Conservation (phyloP, 2,113 vertebrate genomes). For the Plecturocebus donacophilus region DNA sequence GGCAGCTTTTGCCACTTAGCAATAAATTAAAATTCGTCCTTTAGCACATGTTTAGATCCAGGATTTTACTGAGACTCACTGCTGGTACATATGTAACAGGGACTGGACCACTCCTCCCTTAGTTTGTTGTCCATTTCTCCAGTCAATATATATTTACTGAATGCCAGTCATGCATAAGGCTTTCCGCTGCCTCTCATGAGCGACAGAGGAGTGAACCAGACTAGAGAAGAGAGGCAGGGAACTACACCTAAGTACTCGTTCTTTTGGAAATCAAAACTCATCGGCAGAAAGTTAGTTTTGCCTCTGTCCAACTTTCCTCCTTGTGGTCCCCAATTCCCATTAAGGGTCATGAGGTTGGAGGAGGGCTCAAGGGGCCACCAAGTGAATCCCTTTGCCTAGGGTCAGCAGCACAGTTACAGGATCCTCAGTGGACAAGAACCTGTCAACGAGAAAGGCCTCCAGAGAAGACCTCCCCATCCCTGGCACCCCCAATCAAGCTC, state of each 20-base stretch:
- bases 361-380: neutral
- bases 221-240: neutral
- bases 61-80: neutral
- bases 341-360: neutral
- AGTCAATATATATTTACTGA: too few relatives aligned
- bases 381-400: neutral
- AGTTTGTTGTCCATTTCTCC: neutral
- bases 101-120: neutral
- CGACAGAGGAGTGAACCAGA: neutral
- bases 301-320: neutral
- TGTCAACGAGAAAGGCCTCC: neutral
- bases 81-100: neutral
- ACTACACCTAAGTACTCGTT: neutral
- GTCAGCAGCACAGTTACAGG: neutral
- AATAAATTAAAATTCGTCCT: neutral
- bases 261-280: neutral
- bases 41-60: neutral
- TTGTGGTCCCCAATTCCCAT: neutral
- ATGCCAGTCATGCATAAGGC: accelerated
- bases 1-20: neutral
- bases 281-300: neutral
- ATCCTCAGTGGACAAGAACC: neutral
- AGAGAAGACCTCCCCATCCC: neutral
- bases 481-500: too few relatives aligned
- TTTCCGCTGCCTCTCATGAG: neutral